These are phyloP conservation scores for Atta cephalotes DNA, from an alignment of 1,140 invertebrate species.

Conservation along the genomic window DNA sequence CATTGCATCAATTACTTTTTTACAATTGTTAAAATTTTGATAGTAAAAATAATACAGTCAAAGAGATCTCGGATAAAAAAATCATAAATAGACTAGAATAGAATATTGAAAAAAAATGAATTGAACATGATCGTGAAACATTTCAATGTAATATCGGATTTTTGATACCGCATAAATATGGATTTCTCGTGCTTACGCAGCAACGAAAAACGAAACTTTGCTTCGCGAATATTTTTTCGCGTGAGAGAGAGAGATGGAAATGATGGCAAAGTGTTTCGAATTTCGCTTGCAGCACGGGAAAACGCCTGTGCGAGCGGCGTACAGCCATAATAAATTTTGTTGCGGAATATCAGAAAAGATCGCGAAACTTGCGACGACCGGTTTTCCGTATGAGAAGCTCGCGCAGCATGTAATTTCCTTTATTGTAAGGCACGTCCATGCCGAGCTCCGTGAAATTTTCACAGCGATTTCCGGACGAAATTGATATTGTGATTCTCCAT, in stretches of 20 bases:
- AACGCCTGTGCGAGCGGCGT: constrained; percentile 22
- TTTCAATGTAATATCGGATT: constrained; percentile 43
- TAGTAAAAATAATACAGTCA: not conserved
- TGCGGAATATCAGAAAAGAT: constrained; percentile 57
- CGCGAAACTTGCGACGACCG: constrained; percentile 64
- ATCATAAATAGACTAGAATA: constrained; percentile 18
- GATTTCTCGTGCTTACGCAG: constrained; percentile 30
- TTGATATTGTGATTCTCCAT: constrained; percentile 57
- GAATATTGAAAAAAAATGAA: constrained; percentile 30
- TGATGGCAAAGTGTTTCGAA: constrained; percentile 55
- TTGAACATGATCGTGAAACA: constrained; percentile 16
- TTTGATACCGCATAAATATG: constrained; percentile 51
- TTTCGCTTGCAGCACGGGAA: constrained; percentile 35
- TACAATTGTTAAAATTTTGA: not conserved
- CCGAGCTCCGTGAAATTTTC: constrained; percentile 56
- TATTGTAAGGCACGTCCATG: constrained; percentile 28
- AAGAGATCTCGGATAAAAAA: not conserved
- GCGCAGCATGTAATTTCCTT: constrained; percentile 62
- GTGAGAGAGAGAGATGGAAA: not conserved
- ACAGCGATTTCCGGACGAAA: constrained; percentile 67
- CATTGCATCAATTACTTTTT: not conserved
- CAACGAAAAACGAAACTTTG: constrained; percentile 30
- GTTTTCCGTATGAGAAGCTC: constrained; percentile 37
- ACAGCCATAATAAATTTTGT: constrained; percentile 65
- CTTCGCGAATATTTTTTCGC: constrained; percentile 55